Conservation (phyloP, 2,797 vertebrate genomes). For the Apogon talboti region DNA sequence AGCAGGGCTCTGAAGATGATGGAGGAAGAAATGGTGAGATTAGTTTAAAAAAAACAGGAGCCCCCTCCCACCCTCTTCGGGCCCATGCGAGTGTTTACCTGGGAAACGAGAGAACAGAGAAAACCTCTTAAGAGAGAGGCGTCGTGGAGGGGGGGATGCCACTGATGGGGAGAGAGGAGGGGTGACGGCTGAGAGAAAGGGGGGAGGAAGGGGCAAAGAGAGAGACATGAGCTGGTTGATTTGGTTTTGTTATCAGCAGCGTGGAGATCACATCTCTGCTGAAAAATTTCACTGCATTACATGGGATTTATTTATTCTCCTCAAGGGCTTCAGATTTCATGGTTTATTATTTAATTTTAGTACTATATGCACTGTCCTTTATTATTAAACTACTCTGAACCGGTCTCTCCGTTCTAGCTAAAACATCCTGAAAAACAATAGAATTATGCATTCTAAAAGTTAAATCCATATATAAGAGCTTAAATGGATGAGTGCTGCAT, state of each 20-base stretch:
- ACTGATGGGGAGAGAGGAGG: conserved; percentile 83
- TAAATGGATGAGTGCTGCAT: too few relatives aligned
- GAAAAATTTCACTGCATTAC: background rate
- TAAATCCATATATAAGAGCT: too few relatives aligned
- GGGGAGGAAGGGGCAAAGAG: conserved; percentile 39
- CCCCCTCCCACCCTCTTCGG: conserved; percentile 13
- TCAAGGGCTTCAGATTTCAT: background rate
- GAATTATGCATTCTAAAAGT: too few relatives aligned
- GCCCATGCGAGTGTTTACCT: conserved; percentile 83
- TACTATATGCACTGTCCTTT: too few relatives aligned
- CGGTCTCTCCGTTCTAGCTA: too few relatives aligned
- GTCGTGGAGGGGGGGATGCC: conserved; percentile 81
- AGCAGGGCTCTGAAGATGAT: conserved; percentile 58
- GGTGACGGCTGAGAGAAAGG: conserved; percentile 77
- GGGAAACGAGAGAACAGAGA: conserved; percentile 86
- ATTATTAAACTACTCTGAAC: too few relatives aligned
- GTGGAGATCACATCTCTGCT: background rate
- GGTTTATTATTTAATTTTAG: too few relatives aligned
- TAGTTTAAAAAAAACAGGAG: conserved; percentile 13
- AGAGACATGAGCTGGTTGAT: conserved; percentile 58
- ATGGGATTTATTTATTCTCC: background rate
- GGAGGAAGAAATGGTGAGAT: conserved; percentile 38
- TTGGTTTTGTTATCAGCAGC: conserved; percentile 1
- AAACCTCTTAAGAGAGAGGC: conserved; percentile 86
- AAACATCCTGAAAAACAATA: background rate